Evolutionary conservation across 2,113 vertebrate genomes (phyloP).

Genomic region (Paraplagusia blochii): DNA sequence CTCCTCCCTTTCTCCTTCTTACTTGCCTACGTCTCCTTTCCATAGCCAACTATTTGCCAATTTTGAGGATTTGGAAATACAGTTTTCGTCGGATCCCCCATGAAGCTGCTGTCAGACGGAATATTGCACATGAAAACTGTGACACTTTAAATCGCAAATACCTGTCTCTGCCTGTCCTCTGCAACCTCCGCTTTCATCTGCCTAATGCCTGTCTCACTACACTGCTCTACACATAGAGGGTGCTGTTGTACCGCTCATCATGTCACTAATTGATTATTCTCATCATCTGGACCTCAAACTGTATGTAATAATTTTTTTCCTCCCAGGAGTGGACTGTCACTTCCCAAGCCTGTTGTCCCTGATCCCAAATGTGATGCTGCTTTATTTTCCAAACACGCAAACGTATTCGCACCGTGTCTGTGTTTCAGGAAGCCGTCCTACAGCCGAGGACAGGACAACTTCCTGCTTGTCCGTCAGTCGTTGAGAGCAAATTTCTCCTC

Average conservation of each 20-base stretch:
- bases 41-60: constrained; percentile 3
- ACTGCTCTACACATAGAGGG: constrained; percentile 34
- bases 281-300: constrained; percentile 40
- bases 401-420: constrained; percentile 27
- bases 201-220: constrained; percentile 24
- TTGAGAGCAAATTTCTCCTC: constrained; percentile 20
- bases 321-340: neutral
- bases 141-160: constrained; percentile 38
- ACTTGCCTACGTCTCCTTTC: neutral
- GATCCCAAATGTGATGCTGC: constrained; percentile 10
- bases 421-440: constrained; percentile 24
- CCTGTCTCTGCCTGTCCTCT: constrained; percentile 40
- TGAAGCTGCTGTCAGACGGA: constrained; percentile 23
- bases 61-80: constrained; percentile 10
- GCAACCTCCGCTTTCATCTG: constrained; percentile 41
- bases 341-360: neutral
- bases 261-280: constrained; percentile 26
- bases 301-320: constrained; percentile 13
- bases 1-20: constrained; percentile 1
- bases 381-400: constrained; percentile 36
- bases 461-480: constrained; percentile 8
- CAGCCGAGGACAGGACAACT: constrained; percentile 18
- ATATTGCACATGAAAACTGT: constrained; percentile 64
- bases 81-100: constrained; percentile 4
- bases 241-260: constrained; percentile 31